These are phyloP conservation scores for Mesembrinibis cayennensis DNA, from an alignment of 2,113 vertebrate genomes.

Conservation along the genomic window DNA sequence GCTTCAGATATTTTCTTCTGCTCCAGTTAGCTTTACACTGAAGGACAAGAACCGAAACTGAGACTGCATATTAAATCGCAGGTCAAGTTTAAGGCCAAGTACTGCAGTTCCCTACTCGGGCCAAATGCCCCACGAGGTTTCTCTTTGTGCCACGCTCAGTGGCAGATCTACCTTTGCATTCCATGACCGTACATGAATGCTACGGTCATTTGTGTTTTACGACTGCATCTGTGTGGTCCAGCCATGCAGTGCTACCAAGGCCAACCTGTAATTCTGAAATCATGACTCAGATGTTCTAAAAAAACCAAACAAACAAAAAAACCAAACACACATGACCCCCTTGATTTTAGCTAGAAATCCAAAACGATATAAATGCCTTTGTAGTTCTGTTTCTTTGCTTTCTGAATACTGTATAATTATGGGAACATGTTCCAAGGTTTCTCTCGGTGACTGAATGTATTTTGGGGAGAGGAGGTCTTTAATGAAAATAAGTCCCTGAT, in stretches of 20 bases:
- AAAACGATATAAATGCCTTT: neutral
- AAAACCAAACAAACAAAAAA: too few species aligned
- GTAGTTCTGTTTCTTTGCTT: neutral
- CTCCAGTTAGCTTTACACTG: neutral
- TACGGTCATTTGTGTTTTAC: neutral
- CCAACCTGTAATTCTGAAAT: neutral
- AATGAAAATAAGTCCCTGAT: neutral
- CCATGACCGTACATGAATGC: fast-evolving
- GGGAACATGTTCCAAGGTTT: neutral
- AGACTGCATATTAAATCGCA: neutral
- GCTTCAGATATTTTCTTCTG: neutral
- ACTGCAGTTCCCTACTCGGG: neutral
- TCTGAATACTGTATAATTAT: neutral
- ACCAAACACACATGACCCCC: fast-evolving
- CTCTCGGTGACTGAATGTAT: neutral
- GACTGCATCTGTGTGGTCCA: neutral
- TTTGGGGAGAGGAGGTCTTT: neutral
- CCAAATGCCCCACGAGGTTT: neutral
- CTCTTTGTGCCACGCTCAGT: neutral
- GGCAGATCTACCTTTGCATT: neutral
- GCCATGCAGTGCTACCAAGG: neutral
- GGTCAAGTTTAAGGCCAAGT: neutral
- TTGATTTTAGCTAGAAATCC: neutral
- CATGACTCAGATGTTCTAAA: neutral
- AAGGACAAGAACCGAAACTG: neutral